Evolutionary conservation across 1,140 invertebrate genomes (phyloP), one percentile per base, ranked within the genome.

Genomic region (Temnothorax nylanderi): DNA sequence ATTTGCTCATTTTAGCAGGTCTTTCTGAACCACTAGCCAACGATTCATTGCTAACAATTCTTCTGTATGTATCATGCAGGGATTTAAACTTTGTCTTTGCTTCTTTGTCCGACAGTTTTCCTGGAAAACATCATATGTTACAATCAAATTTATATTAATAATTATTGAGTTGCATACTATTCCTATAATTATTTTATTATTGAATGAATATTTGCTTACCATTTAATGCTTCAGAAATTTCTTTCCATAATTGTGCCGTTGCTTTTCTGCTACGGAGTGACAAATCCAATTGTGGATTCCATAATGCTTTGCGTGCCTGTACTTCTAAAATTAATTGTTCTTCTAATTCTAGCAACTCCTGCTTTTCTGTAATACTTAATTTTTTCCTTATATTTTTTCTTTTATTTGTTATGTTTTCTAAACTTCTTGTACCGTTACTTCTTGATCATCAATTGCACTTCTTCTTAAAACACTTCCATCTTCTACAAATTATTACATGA

Each of bases 351-450:
- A 65, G 62, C 5, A 65, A 65, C 16, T 65, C 2, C 16, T 65
- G 62, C 18, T 65, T 65, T 41, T 65, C 62, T 65, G 13, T 4
- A 3, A 65, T 65, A 41, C 10, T 65, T 8, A n/a, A 65, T 65
- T 65, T 65, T 11, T 65, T 65, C n/a, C 62, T 65, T 65, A 37
- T 41, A 11, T 65, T 37, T 65, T 65, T 65, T 37, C 60, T 65
- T 8, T 65, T 65, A 41, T 65, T 41, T 65, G 34, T 37, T 41
- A 65, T 65, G 6, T 32, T 65, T 65, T 26, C 26, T 26, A 26
- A 26, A 26, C 26, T 26, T 34, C 62, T 65, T 34, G 58, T 5
- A 32, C 11, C 5, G 58, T 62, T 62, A 34, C 1, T 32, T 34
- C 58, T 26, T 26, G 26, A 26, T 26, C 26, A 26, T 26, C 26